phyloP scores from a whole-genome alignment of 2,113 vertebrate species.

The Phaethornis superciliosus region DNA sequence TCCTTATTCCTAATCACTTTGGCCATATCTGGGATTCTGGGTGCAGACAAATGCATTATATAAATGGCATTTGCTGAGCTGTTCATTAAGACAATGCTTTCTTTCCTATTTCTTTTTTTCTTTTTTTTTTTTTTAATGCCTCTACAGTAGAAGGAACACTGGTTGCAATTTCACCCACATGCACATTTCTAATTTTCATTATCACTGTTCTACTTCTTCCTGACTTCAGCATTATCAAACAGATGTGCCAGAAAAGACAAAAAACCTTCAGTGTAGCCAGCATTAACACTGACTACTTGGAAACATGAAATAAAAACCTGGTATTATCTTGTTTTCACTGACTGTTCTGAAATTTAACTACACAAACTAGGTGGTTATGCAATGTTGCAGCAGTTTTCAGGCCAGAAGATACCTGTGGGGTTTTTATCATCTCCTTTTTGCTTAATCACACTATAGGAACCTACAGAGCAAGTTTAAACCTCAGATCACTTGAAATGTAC shows the following conservation, averaged over 20 bases:
- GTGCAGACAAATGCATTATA: neutral
- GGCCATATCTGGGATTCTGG: neutral
- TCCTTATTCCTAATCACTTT: neutral
- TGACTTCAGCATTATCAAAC: rapidly evolving
- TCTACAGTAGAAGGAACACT: neutral
- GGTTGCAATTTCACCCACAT: neutral
- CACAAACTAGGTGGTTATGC: neutral
- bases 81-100: neutral
- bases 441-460: neutral
- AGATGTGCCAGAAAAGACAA: neutral
- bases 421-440: neutral
- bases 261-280: neutral
- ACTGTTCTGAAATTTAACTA: neutral
- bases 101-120: no score
- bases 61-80: neutral
- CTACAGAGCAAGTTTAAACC: slow-evolving; percentile 5
- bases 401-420: neutral
- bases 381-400: neutral
- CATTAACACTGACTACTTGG: neutral
- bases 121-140: neutral
- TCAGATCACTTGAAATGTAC: neutral
- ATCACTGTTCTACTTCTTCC: neutral
- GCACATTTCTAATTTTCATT: neutral
- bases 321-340: neutral
- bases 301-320: neutral